phyloP scores from a whole-genome alignment of 2,888 invertebrate genomes.

The Epirrhoe alternata region DNA sequence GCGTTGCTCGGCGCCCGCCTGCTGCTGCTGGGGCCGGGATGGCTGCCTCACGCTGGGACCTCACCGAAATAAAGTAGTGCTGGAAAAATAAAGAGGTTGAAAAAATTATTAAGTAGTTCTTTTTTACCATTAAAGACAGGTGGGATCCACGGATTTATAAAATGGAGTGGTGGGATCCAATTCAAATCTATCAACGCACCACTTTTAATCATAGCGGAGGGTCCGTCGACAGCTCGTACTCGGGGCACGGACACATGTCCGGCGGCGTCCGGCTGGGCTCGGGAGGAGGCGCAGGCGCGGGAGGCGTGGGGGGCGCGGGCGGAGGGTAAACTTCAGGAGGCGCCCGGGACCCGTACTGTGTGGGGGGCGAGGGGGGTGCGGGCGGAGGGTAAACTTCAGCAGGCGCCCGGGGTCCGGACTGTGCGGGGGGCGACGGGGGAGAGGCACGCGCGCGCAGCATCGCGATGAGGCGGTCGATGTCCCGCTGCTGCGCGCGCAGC shows the following conservation, averaged over 20 bases:
- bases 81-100: not conserved
- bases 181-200: not conserved
- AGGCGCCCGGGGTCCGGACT: not conserved
- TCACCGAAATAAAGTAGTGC: not conserved
- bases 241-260: not conserved
- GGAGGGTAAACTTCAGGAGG: slow-evolving; percentile 3
- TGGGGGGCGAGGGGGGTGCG: not conserved
- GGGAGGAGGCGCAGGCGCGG: slow-evolving; percentile 4
- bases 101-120: no score
- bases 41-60: not conserved
- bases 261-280: not conserved
- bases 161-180: no score
- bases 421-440: not conserved
- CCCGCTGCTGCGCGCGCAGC: slow-evolving; percentile 42
- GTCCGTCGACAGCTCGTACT: slow-evolving; percentile 3
- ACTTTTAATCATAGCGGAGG: slow-evolving; percentile 3
- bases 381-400: not conserved
- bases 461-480: slow-evolving; percentile 29
- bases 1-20: not conserved
- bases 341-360: no score
- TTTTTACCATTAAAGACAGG: no score
- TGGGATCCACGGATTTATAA: no score
- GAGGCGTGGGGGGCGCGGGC: not conserved
- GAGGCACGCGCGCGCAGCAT: slow-evolving; percentile 11
- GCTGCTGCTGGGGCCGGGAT: not conserved